These are phyloP conservation scores for Pseudomyrmex pallidus DNA, from an alignment of 1,140 invertebrate species.

Conservation along the genomic window DNA sequence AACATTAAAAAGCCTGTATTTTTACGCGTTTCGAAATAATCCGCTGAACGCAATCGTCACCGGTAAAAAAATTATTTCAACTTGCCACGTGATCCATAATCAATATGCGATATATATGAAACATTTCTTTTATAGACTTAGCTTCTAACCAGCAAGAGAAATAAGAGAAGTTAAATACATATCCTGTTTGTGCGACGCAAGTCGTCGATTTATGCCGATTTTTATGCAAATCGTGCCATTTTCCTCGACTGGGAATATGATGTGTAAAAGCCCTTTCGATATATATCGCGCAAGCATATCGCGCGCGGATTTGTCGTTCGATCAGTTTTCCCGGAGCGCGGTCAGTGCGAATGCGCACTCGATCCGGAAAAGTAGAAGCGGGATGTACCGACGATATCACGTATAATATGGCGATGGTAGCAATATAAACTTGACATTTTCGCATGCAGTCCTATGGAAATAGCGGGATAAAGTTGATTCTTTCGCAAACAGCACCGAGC, in stretches of 20 bases:
- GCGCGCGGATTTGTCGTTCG: conserved; percentile 32
- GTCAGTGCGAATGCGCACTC: conserved; percentile 15
- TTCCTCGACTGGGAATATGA: background rate
- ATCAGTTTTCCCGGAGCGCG: conserved; percentile 6
- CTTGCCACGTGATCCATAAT: background rate
- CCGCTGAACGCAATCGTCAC: background rate
- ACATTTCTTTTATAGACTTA: too few relatives aligned
- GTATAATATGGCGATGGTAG: conserved; percentile 41
- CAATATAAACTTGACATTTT: conserved; percentile 59
- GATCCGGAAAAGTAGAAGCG: conserved; percentile 6
- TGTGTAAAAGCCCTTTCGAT: conserved; percentile 26
- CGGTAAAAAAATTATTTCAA: conserved; percentile 5
- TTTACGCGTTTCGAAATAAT: background rate
- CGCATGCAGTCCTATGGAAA: conserved; percentile 56
- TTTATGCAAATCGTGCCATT: conserved; percentile 10
- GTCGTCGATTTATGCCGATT: conserved; percentile 43
- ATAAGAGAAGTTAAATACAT: conserved; percentile 1
- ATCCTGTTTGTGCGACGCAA: background rate
- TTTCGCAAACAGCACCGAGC: conserved; percentile 36
- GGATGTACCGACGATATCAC: conserved; percentile 52
- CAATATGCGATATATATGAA: too few relatives aligned
- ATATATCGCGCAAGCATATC: conserved; percentile 10
- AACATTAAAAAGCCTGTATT: conserved; percentile 11
- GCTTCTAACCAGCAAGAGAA: background rate
- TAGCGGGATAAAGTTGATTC: conserved; percentile 51